Conservation (phyloP, 2,797 vertebrate species). For the Crenuchus spilurus region DNA sequence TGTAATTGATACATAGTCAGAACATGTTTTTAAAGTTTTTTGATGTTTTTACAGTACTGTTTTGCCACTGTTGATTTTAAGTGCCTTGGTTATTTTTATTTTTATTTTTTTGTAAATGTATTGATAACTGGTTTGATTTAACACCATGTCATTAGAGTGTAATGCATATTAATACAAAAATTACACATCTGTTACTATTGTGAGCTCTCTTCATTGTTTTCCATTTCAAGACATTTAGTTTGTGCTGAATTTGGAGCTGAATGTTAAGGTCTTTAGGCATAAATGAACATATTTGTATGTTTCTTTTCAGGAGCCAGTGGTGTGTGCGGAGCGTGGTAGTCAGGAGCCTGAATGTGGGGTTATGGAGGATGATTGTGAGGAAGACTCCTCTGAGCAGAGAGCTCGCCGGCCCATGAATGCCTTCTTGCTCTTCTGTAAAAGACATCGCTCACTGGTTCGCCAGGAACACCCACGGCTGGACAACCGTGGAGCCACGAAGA, state of each 20-base stretch:
- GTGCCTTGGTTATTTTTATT: no score
- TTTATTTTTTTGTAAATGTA: no score
- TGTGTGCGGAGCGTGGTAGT: slow-evolving; percentile 62
- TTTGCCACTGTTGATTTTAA: no score
- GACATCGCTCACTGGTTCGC: slow-evolving; percentile 96
- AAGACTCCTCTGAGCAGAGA: slow-evolving; percentile 90
- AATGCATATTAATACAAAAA: not conserved
- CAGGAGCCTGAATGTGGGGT: slow-evolving; percentile 81
- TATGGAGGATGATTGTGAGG: slow-evolving; percentile 81
- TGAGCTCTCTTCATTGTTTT: not conserved
- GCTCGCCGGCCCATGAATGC: slow-evolving; percentile 98
- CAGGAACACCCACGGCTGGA: slow-evolving; percentile 96
- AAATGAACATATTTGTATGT: not conserved
- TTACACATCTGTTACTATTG: not conserved
- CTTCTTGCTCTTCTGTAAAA: slow-evolving; percentile 97
- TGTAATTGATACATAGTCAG: no score
- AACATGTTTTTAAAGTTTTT: no score
- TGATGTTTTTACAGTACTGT: no score
- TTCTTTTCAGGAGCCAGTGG: slow-evolving; percentile 61
- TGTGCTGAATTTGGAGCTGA: not conserved
- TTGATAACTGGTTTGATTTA: no score
- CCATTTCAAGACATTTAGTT: no score
- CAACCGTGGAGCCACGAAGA: slow-evolving; percentile 98
- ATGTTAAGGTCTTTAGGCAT: not conserved
- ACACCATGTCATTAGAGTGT: no score